Evolutionary conservation across 2,888 invertebrate species (phyloP), one percentile per base, ranked within the genome.

Genomic region (Portevinia maculata): DNA sequence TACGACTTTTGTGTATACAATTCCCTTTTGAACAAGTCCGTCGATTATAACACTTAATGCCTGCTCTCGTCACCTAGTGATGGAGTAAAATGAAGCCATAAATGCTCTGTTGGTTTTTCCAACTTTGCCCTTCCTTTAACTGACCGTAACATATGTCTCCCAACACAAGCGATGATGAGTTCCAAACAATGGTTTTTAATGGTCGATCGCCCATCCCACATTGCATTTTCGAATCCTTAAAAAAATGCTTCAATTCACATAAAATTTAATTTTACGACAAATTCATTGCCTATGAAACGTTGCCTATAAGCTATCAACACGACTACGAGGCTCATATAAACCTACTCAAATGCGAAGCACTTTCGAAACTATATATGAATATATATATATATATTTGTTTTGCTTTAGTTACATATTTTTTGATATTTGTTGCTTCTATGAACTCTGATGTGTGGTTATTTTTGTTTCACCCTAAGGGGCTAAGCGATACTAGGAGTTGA

Each of bases 221-320:
- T 44, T 41, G 39, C 8, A 37, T 55, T 65, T 55, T 34, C 24
- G 60, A 53, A 67, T 79, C 44, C 44, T 50, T 39, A 34, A 67
- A 52, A 41, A 67, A 32, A 55, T 67, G 57, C 39, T 79, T 79
- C 37, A 62, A 62, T 74, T 69, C 79, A 74, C 62, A 79, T 79
- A 62, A 79, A 79, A 79, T 57, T 74, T 44, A 74, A 44, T 79
- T 79, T 79, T 62, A 79, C 69, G 74, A 79, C 79, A 74, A 74
- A 74, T 74, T 79, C 62, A 79, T 79, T 60, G 62, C 50, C 79
- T 62, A 79, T 79, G 79, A 79, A 79, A 74, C 37, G 62, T 50
- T 34, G 50, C 50, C 50, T 11, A 50, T 57, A 34, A 50, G 13
- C 46, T 59, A 41, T 52, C 50, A 41, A 50, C 50, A 21, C 48